phyloP scores from a whole-genome alignment of 2,797 vertebrate genomes.

The Myotis vivesi region DNA sequence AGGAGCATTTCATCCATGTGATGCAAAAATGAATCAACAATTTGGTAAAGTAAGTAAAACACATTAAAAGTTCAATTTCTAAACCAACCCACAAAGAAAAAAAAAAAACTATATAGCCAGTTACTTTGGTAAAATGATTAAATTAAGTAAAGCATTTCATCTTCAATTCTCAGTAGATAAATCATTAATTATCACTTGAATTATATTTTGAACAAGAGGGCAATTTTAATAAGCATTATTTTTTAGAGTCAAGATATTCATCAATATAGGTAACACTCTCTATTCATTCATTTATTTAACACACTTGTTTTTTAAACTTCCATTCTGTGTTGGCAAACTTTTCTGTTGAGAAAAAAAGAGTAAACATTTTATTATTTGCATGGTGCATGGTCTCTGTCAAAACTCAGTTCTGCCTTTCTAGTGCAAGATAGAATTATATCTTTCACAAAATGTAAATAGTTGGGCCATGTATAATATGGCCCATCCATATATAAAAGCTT shows the following conservation, averaged over 20 bases:
- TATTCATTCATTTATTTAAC: neutral
- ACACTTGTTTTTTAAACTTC: neutral
- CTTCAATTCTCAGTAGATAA: neutral
- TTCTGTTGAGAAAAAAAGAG: neutral
- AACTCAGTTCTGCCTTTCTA: neutral
- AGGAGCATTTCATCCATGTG: neutral
- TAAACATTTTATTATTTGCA: neutral
- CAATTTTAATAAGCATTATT: neutral
- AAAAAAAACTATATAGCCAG: neutral
- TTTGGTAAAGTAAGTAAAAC: conserved; percentile 4
- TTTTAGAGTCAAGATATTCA: neutral
- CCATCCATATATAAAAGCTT: neutral
- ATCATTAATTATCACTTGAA: neutral
- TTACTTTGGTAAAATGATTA: neutral
- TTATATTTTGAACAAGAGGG: neutral
- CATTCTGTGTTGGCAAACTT: neutral
- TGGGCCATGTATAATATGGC: neutral
- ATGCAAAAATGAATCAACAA: neutral
- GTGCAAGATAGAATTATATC: neutral
- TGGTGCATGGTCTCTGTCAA: neutral
- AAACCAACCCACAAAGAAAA: neutral
- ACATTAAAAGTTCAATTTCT: neutral
- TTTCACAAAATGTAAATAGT: neutral
- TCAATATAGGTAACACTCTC: neutral
- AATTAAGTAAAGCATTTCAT: neutral